Conservation (phyloP, 1,140 invertebrate genomes). For the Physella acuta region DNA sequence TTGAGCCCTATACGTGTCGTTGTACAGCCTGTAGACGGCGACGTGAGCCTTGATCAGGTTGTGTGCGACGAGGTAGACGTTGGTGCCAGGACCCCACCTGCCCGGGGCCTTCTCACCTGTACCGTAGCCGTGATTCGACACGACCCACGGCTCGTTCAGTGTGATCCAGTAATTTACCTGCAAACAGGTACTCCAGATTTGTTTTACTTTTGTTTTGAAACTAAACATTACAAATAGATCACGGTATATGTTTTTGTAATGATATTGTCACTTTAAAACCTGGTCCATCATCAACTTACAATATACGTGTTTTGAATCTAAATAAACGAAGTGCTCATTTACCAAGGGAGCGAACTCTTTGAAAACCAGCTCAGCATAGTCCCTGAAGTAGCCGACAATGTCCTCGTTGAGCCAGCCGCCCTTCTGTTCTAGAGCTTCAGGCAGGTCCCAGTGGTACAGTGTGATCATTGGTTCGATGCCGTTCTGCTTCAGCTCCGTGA, state of each 20-base stretch:
- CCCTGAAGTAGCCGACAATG: conserved; percentile 63
- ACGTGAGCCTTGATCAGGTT: conserved; percentile 54
- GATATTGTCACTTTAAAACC: not conserved
- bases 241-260: not conserved
- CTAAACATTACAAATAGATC: not conserved
- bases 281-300: no score
- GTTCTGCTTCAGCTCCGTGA: conserved; percentile 42
- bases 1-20: conserved; percentile 30
- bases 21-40: conserved; percentile 44
- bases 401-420: conserved; percentile 65
- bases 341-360: conserved; percentile 55
- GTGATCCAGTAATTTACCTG: conserved; percentile 60
- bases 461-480: conserved; percentile 62
- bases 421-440: conserved; percentile 44
- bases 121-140: conserved; percentile 47
- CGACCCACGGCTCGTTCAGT: conserved; percentile 56
- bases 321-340: no score
- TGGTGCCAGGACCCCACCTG: conserved; percentile 29
- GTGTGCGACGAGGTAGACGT: conserved; percentile 41
- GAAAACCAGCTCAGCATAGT: conserved; percentile 60
- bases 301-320: no score
- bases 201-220: no score
- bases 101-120: conserved; percentile 38
- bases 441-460: conserved; percentile 51
- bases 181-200: not conserved